phyloP scores from a whole-genome alignment of 2,113 vertebrate genomes.

The Aptenodytes patagonicus region DNA sequence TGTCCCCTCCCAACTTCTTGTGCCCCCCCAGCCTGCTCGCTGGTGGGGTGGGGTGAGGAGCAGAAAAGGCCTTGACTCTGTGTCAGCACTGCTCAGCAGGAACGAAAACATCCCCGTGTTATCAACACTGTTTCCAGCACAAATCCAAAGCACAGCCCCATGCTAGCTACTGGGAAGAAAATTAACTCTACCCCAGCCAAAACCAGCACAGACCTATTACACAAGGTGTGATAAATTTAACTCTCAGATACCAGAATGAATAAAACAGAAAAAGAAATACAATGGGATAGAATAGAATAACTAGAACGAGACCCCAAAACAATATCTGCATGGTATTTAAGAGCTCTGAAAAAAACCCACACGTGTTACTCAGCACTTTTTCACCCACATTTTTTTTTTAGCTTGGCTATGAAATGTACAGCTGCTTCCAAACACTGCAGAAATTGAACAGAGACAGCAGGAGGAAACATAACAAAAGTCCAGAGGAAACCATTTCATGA shows the following conservation, averaged over 20 bases:
- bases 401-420: neutral
- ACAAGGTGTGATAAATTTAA: neutral
- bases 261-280: neutral
- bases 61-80: neutral
- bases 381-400: no score
- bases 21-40: no score
- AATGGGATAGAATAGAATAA: neutral
- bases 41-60: neutral
- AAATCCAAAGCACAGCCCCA: neutral
- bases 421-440: neutral
- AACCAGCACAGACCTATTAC: neutral
- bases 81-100: neutral
- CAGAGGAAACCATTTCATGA: neutral
- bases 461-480: neutral
- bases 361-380: neutral
- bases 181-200: neutral
- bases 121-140: neutral
- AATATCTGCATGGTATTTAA: neutral
- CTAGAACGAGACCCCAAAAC: neutral
- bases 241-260: neutral
- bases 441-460: neutral
- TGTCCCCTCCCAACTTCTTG: no score
- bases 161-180: neutral
- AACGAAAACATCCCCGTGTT: neutral
- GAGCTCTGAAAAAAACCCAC: neutral